Conservation (phyloP, 1,140 invertebrate genomes). For the Halotydeus destructor region DNA sequence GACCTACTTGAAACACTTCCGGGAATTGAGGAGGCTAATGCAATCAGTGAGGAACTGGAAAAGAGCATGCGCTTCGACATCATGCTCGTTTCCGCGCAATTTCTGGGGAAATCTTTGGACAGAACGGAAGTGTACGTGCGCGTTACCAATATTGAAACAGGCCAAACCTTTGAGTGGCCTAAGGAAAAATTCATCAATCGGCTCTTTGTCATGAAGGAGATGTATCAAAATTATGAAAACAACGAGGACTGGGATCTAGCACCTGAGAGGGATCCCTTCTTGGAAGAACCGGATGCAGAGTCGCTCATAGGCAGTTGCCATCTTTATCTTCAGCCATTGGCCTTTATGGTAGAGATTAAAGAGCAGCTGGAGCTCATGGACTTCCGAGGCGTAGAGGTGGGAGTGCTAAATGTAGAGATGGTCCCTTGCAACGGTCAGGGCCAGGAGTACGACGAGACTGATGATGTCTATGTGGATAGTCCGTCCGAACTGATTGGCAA, state of each 20-base stretch:
- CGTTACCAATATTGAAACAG: constrained; percentile 32
- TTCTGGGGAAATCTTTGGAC: constrained; percentile 30
- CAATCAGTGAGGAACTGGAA: constrained; percentile 36
- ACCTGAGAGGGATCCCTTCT: constrained; percentile 38
- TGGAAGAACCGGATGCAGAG: constrained; percentile 31
- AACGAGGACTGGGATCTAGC: constrained; percentile 22
- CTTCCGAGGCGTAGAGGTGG: constrained; percentile 32
- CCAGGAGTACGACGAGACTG: constrained; percentile 28
- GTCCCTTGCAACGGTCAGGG: constrained; percentile 18
- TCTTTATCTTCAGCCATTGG: constrained; percentile 33
- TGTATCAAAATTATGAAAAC: constrained; percentile 36
- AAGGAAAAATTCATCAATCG: constrained; percentile 34
- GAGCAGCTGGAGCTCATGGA: constrained; percentile 34
- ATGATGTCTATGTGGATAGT: constrained; percentile 30
- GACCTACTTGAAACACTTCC: constrained; percentile 36
- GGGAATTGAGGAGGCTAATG: constrained; percentile 35
- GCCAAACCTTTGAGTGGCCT: constrained; percentile 35
- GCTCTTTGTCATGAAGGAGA: constrained; percentile 39
- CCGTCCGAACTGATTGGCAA: constrained; percentile 28
- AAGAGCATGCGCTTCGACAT: constrained; percentile 36
- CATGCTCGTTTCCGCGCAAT: constrained; percentile 34
- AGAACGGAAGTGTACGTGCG: constrained; percentile 33
- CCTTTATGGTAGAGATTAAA: constrained; percentile 33
- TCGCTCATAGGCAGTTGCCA: constrained; percentile 36
- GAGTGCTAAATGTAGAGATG: constrained; percentile 29